Conservation (phyloP, 2,797 vertebrate species). For the Alauda arvensis region DNA sequence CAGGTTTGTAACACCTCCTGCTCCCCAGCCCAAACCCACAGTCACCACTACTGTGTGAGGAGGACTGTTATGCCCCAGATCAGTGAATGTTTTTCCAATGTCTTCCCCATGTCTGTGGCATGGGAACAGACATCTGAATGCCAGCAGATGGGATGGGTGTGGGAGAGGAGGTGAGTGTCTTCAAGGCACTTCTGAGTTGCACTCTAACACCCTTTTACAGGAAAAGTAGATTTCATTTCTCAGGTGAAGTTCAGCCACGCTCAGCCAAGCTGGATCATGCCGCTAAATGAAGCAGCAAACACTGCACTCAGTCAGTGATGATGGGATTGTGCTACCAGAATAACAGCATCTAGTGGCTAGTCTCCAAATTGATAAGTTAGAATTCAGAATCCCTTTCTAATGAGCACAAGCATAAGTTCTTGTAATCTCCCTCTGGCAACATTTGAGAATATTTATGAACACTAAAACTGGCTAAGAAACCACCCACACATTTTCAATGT, state of each 20-base stretch:
- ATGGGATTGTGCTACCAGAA: not conserved
- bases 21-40: not conserved
- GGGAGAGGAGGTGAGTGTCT: not conserved
- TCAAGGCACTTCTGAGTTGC: not conserved
- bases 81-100: not conserved
- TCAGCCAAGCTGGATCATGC: not conserved
- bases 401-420: not conserved
- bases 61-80: not conserved
- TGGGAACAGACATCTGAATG: not conserved
- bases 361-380: not conserved
- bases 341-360: not conserved
- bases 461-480: slow-evolving; percentile 34
- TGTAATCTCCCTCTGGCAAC: slow-evolving; percentile 6
- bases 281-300: not conserved
- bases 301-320: not conserved
- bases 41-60: not conserved
- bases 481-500: slow-evolving; percentile 10
- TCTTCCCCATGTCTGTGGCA: not conserved
- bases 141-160: not conserved
- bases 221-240: not conserved
- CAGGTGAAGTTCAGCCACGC: not conserved
- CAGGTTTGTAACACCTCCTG: not conserved
- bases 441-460: slow-evolving; percentile 44
- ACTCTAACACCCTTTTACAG: not conserved
- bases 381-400: slow-evolving; percentile 7